Evolutionary conservation across 1,140 invertebrate genomes (phyloP).

Genomic region (Potamilus streckersoni): DNA sequence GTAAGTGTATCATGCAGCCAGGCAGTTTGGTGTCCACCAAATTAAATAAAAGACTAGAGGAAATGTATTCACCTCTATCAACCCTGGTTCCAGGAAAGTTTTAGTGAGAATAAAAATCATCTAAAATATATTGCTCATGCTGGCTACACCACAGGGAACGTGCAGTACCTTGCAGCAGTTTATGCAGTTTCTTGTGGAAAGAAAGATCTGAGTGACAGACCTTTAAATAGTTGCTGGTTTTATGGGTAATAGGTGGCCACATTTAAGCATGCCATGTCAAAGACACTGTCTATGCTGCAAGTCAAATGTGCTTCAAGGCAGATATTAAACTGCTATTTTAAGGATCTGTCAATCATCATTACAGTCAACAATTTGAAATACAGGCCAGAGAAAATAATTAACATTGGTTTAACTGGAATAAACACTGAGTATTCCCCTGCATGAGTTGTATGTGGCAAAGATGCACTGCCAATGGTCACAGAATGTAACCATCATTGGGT

Average conservation of each 20-base stretch:
- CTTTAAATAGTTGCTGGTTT: constrained; percentile 18
- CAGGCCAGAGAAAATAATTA: constrained; percentile 59
- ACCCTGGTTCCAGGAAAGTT: constrained; percentile 8
- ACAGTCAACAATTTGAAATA: constrained; percentile 36
- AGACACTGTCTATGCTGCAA: not conserved
- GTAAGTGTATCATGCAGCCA: too few relatives aligned
- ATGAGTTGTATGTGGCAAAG: constrained; percentile 1
- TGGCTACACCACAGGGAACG: constrained; percentile 1
- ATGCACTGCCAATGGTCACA: not conserved
- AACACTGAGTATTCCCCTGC: constrained; percentile 29
- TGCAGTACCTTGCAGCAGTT: not conserved
- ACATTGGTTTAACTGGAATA: constrained; percentile 68
- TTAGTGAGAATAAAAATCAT: constrained; percentile 7
- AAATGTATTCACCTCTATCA: not conserved
- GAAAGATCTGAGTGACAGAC: constrained; percentile 1
- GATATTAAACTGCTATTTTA: constrained; percentile 4
- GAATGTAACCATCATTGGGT: too few relatives aligned
- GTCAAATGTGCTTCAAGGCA: constrained; percentile 5
- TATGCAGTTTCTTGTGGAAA: constrained; percentile 7
- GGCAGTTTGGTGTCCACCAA: too few relatives aligned
- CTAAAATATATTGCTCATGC: constrained; percentile 20
- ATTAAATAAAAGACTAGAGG: too few relatives aligned
- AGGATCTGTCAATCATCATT: constrained; percentile 14
- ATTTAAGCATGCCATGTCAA: constrained; percentile 1
- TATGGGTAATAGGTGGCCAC: constrained; percentile 12